phyloP scores from a whole-genome alignment of 2,797 vertebrate species.

The Pipistrellus pygmaeus region DNA sequence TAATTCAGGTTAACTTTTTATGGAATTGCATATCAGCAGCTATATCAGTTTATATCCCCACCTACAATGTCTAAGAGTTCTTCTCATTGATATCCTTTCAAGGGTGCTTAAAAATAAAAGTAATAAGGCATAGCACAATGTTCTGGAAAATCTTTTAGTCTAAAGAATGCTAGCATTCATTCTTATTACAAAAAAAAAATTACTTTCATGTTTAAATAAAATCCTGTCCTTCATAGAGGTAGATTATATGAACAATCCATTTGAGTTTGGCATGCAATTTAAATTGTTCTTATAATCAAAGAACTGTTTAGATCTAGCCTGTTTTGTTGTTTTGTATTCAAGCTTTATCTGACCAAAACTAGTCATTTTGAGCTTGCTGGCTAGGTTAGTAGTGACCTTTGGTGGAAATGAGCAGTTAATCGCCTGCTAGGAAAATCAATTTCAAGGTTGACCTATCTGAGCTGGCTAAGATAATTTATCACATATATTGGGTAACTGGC shows the following conservation, averaged over 20 bases:
- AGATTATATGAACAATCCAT: not conserved
- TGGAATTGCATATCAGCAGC: not conserved
- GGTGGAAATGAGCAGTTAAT: slow-evolving; percentile 18
- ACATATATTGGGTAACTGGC: not conserved
- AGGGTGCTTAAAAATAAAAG: not conserved
- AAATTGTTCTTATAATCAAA: not conserved
- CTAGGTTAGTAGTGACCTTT: not conserved
- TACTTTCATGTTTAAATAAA: not conserved
- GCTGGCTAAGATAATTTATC: not conserved
- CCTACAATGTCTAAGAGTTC: not conserved
- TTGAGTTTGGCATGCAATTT: not conserved
- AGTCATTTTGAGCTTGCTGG: not conserved
- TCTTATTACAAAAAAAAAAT: slow-evolving; percentile 24
- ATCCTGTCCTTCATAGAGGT: not conserved
- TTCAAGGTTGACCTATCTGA: not conserved
- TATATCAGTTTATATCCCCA: not conserved
- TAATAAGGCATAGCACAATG: not conserved
- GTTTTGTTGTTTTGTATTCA: not conserved
- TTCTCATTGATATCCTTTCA: not conserved
- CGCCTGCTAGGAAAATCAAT: not conserved
- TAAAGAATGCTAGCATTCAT: not conserved
- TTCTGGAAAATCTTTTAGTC: not conserved
- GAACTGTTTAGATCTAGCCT: not conserved
- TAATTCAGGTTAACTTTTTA: not conserved
- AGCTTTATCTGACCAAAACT: not conserved